Base-by-base conservation (phyloP, 2,113 vertebrate species). In the Octodon degus region DNA sequence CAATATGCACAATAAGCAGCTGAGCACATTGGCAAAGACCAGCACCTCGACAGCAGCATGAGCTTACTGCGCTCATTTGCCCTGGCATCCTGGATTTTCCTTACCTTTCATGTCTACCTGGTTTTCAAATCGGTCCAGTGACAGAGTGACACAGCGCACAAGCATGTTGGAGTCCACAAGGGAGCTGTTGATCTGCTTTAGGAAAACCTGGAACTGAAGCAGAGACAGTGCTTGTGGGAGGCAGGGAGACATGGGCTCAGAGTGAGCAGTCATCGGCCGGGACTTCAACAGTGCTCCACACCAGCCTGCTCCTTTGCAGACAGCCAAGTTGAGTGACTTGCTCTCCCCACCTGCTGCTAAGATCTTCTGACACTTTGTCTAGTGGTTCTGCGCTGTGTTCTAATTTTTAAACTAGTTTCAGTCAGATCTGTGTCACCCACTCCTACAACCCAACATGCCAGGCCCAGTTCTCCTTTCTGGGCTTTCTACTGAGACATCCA, bases 141-240 rank as follows among this genome's bases (percentile, higher is more conserved):
- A 99, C 63, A 99, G 98, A 0, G 99, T 99, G 47, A 99, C 99
- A 86, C 99, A 99, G 96, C 99, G 99, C 93, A 99, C 99, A 37
- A 99, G 98, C 99, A 99, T 99, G 98, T 99, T 99, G 0, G 99
- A 99, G 98, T 99, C 99, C 94, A 99, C 99, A 90, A 99, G 95
- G 0, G 99, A 99, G 96, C 99, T 99, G 98, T 99, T 99, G 98
- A 99, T 99, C 98, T 99, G 99, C 43, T 99, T 99, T 97, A 99
- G 98, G 98, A 99, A 99, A 90, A 99, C 98, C 99, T 99, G 99
- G 98, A 99, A 99, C 99, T 99, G 81, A 80, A 98, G 55, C 1
- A 90, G 67, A 95, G 92, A 89, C 1, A 3, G 2, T 2, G 62
- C 88, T 43, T 83, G 65, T 0, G 1, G 20, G 68, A 10, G 50